These are phyloP conservation scores for Haplochromis vanheusdeni DNA, from an alignment of 2,113 vertebrate genomes.

Conservation along the genomic window DNA sequence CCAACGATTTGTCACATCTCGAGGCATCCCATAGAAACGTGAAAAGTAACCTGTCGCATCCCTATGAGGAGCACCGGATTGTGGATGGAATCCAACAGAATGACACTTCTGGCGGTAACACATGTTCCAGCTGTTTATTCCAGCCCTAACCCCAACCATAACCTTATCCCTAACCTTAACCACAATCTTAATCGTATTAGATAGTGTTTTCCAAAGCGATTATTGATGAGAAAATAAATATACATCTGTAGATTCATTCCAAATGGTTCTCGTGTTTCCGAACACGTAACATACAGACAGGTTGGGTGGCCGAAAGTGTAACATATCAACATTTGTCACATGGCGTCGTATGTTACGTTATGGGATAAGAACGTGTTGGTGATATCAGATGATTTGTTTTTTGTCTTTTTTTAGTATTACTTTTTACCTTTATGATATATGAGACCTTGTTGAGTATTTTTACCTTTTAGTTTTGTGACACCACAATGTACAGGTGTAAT, in stretches of 20 bases:
- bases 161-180: not conserved
- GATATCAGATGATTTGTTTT: not conserved
- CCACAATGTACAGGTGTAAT: not conserved
- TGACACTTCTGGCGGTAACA: accelerated
- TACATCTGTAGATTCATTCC: not conserved
- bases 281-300: not conserved
- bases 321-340: not conserved
- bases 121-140: not conserved
- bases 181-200: not conserved
- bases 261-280: not conserved
- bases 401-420: not conserved
- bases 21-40: not conserved
- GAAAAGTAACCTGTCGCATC: not conserved
- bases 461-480: not conserved
- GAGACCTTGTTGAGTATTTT: not conserved
- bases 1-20: not conserved
- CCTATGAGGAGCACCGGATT: not conserved
- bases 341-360: not conserved
- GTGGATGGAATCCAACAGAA: not conserved
- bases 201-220: not conserved
- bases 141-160: not conserved
- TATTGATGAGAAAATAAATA: not conserved
- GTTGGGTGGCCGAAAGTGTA: not conserved
- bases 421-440: not conserved
- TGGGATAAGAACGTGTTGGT: not conserved